These are phyloP conservation scores for Aethes cnicana DNA, from an alignment of 2,888 invertebrate species.

Conservation along the genomic window DNA sequence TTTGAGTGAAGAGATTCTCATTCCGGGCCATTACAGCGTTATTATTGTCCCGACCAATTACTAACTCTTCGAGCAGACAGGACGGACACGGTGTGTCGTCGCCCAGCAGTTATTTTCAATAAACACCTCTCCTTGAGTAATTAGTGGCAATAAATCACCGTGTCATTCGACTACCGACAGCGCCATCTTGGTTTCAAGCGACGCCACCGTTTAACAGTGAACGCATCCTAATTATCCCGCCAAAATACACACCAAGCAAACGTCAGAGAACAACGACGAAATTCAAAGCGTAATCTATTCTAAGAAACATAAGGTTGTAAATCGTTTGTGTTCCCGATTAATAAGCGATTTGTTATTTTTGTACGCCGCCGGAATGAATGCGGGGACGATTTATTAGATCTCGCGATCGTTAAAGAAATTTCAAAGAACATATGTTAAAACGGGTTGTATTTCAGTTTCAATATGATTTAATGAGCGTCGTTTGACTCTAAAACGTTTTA, in stretches of 20 bases:
- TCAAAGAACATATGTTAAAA: slow-evolving; percentile 48
- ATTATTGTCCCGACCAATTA: slow-evolving; percentile 32
- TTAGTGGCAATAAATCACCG: slow-evolving; percentile 77
- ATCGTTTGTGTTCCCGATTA: slow-evolving; percentile 26
- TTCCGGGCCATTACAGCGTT: slow-evolving; percentile 28
- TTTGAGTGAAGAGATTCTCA: slow-evolving; percentile 26
- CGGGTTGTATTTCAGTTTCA: slow-evolving; percentile 52
- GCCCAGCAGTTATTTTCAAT: slow-evolving; percentile 73
- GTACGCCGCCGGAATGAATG: slow-evolving; percentile 36
- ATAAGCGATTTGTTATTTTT: slow-evolving; percentile 32
- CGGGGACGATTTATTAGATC: slow-evolving; percentile 47
- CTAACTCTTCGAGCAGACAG: slow-evolving; percentile 37
- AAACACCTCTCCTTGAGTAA: slow-evolving; percentile 76
- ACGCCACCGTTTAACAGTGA: slow-evolving; percentile 41
- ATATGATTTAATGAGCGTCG: slow-evolving; percentile 48
- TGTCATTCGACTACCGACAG: slow-evolving; percentile 55
- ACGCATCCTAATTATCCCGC: slow-evolving; percentile 64
- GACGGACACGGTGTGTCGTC: slow-evolving; percentile 67
- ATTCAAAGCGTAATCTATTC: slow-evolving; percentile 14
- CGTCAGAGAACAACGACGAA: slow-evolving; percentile 16
- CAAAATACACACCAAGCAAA: slow-evolving; percentile 52
- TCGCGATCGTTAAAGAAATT: slow-evolving; percentile 49
- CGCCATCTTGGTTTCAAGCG: slow-evolving; percentile 47
- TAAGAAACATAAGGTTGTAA: slow-evolving; percentile 33
- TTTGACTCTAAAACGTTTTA: slow-evolving; percentile 43